Percentiles rank a stretch among this genome's conserved stretches.
phyloP scores from a whole-genome alignment of 37 sponge, comb jelly and placozoan genomes.

The Eunapius fragilis region DNA sequence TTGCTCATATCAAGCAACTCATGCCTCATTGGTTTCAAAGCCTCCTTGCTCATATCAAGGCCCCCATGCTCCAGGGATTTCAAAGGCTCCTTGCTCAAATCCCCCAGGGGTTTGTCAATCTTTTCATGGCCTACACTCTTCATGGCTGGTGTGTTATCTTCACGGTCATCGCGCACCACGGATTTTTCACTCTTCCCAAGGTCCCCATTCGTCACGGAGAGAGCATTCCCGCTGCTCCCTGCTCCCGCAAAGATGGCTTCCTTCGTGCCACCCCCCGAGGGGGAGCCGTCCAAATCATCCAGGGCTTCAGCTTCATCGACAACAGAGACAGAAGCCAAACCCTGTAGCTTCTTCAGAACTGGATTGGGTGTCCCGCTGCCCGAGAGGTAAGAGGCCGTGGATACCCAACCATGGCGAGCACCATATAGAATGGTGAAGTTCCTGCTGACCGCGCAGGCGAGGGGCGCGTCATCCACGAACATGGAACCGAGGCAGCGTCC shows the following conservation, averaged over 20 bases:
- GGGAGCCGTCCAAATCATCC: background rate
- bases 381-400: slow-evolving; percentile 14
- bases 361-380: background rate
- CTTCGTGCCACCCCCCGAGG: background rate
- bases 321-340: background rate
- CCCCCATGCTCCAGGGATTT: too few relatives aligned
- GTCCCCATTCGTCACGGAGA: too few relatives aligned
- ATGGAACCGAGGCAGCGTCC: slow-evolving; percentile 23
- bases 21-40: too few relatives aligned
- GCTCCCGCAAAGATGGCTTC: background rate
- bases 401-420: slow-evolving; percentile 49
- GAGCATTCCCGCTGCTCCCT: too few relatives aligned
- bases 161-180: too few relatives aligned
- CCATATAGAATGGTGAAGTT: slow-evolving; percentile 37
- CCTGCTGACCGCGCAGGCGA: slow-evolving; percentile 3
- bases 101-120: too few relatives aligned
- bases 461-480: slow-evolving; percentile 28
- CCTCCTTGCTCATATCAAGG: too few relatives aligned
- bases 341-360: slow-evolving; percentile 7
- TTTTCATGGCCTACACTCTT: too few relatives aligned
- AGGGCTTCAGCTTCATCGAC: background rate
- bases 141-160: too few relatives aligned
- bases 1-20: too few relatives aligned
- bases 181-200: too few relatives aligned
- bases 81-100: too few relatives aligned